These are phyloP conservation scores for Litocranius walleri DNA, from an alignment of 2,113 vertebrate species.

Conservation along the genomic window DNA sequence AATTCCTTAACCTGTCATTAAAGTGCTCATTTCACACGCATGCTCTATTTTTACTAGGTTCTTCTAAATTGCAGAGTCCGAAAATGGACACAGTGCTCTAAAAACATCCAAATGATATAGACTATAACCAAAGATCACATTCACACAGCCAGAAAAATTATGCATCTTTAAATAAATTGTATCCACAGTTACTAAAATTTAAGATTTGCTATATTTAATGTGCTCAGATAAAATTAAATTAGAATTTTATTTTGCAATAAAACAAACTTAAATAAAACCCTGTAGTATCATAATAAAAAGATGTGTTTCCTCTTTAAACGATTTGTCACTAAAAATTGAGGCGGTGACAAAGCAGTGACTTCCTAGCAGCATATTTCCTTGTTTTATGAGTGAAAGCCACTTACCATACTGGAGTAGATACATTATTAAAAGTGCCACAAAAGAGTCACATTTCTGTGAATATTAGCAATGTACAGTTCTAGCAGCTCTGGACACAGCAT, in stretches of 20 bases:
- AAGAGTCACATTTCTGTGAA: neutral
- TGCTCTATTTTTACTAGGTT: neutral
- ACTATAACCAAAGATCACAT: neutral
- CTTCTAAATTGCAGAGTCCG: neutral
- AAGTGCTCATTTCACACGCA: neutral
- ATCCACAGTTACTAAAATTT: slow-evolving; percentile 2
- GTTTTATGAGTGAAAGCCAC: neutral
- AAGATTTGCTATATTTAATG: slow-evolving; percentile 30
- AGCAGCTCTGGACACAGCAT: neutral
- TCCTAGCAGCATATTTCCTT: neutral
- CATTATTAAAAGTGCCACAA: neutral
- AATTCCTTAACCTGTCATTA: slow-evolving; percentile 15
- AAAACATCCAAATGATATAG: neutral
- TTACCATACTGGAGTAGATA: neutral
- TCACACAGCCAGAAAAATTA: neutral
- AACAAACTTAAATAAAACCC: slow-evolving; percentile 14
- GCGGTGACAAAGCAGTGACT: neutral
- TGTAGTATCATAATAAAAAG: neutral
- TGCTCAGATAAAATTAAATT: slow-evolving; percentile 41
- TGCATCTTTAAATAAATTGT: slow-evolving; percentile 6
- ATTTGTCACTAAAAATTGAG: neutral
- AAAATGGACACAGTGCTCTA: neutral
- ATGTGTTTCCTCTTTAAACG: neutral
- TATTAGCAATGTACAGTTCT: neutral
- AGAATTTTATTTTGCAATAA: slow-evolving; percentile 42